phyloP scores from a whole-genome alignment of 2,888 invertebrate genomes.

The Cephus pygmeus region DNA sequence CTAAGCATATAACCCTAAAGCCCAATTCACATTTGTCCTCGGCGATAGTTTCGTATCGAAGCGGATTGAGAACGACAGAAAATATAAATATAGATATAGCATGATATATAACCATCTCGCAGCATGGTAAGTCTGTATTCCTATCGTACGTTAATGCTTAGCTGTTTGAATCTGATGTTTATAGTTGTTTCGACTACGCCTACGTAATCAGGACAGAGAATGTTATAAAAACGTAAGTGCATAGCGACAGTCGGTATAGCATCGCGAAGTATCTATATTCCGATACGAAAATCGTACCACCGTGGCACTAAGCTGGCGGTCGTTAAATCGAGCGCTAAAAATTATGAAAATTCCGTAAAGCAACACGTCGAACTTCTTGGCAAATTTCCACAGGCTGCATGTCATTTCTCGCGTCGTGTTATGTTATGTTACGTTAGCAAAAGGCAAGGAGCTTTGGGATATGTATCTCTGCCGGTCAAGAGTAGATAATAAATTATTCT shows the following conservation, averaged over 20 bases:
- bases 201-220: background rate
- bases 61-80: no score
- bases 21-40: background rate
- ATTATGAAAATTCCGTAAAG: background rate
- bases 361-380: background rate
- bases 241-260: background rate
- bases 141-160: background rate
- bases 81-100: no score
- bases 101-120: no score
- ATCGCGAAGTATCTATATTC: background rate
- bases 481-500: background rate
- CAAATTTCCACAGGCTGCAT: background rate
- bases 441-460: background rate
- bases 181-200: background rate
- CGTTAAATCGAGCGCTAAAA: background rate
- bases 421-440: background rate
- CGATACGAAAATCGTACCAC: background rate
- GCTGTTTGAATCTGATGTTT: background rate
- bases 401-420: background rate
- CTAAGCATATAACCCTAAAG: background rate
- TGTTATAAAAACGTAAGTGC: background rate
- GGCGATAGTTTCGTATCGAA: no score
- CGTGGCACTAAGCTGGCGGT: background rate
- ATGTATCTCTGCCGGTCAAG: background rate
- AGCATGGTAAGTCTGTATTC: background rate